A percentile compares a stretch with the other conserved stretches of the same genome.
These are phyloP conservation scores for Atherinomorus stipes DNA, from an alignment of 2,113 vertebrate genomes.

Conservation along the genomic window DNA sequence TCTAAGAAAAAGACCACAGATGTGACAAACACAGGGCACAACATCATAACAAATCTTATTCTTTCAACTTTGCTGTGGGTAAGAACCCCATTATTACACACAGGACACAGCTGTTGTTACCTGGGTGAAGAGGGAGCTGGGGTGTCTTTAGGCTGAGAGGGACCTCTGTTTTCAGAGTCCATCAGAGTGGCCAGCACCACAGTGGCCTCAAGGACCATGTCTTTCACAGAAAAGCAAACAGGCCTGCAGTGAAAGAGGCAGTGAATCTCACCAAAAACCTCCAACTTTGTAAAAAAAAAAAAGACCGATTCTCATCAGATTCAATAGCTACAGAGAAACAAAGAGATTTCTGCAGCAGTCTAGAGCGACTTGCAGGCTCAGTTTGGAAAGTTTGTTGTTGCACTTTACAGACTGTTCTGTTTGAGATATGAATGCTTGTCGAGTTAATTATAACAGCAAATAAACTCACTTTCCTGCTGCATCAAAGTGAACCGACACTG, in stretches of 20 bases:
- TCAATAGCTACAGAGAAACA: neutral
- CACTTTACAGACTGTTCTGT: constrained; percentile 6
- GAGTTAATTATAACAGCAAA: constrained; percentile 1
- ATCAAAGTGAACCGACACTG: constrained; percentile 86
- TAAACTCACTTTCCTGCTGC: constrained; percentile 87
- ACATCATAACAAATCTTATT: neutral
- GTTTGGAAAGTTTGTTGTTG: neutral
- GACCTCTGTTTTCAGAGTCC: constrained; percentile 65
- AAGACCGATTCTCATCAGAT: neutral
- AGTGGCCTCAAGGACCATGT: constrained; percentile 87
- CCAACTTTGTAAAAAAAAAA: neutral
- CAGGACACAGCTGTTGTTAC: constrained; percentile 53
- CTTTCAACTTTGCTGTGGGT: neutral
- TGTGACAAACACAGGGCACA: neutral
- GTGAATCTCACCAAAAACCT: neutral
- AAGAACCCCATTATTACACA: neutral
- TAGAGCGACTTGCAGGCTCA: no score
- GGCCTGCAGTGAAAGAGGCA: constrained; percentile 81
- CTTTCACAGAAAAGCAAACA: constrained; percentile 88
- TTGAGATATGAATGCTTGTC: constrained; percentile 1
- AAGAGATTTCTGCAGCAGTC: no score
- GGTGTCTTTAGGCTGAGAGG: constrained; percentile 58
- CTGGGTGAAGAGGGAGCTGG: constrained; percentile 31
- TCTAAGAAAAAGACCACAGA: neutral
- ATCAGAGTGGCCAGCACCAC: constrained; percentile 90